Percentiles rank a stretch among this genome's conserved stretches.
These are phyloP conservation scores for Triplophysa dalaica DNA, from an alignment of 2,113 vertebrate species.

Conservation along the genomic window DNA sequence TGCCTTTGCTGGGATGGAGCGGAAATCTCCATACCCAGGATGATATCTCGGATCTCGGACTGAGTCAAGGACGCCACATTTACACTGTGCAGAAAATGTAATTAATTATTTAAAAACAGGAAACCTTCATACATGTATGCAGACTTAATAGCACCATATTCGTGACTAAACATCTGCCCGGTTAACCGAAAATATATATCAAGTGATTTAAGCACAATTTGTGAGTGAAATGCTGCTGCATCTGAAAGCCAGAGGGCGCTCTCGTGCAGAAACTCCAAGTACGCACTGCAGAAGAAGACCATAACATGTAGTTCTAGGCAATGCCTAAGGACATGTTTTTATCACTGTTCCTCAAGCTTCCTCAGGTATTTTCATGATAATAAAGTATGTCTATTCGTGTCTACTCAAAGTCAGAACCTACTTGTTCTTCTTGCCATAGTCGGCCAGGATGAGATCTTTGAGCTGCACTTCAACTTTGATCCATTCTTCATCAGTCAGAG, in stretches of 20 bases:
- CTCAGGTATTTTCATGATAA: no score
- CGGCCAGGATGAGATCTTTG: slow-evolving; percentile 96
- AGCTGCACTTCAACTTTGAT: slow-evolving; percentile 99
- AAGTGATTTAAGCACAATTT: no score
- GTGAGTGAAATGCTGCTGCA: no score
- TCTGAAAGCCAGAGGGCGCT: no score
- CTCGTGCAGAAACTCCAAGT: no score
- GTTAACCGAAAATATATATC: no score
- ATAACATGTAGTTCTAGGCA: no score
- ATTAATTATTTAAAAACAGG: background rate
- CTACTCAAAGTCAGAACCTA: slow-evolving; percentile 66
- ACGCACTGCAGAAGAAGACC: no score
- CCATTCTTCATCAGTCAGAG: slow-evolving; percentile 97
- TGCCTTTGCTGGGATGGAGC: slow-evolving; percentile 98
- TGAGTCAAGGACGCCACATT: slow-evolving; percentile 97
- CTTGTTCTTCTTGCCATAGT: slow-evolving; percentile 99
- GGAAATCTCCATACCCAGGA: slow-evolving; percentile 98
- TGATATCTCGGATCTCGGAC: slow-evolving; percentile 98
- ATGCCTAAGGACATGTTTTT: no score
- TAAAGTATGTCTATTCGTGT: no score
- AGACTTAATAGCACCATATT: background rate
- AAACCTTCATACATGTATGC: background rate
- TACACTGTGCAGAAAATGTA: slow-evolving; percentile 75
- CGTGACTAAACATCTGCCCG: no score
- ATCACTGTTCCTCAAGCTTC: no score